These are phyloP conservation scores for Ctenopoma kingsleyae DNA, from an alignment of 2,797 vertebrate genomes.

Conservation along the genomic window DNA sequence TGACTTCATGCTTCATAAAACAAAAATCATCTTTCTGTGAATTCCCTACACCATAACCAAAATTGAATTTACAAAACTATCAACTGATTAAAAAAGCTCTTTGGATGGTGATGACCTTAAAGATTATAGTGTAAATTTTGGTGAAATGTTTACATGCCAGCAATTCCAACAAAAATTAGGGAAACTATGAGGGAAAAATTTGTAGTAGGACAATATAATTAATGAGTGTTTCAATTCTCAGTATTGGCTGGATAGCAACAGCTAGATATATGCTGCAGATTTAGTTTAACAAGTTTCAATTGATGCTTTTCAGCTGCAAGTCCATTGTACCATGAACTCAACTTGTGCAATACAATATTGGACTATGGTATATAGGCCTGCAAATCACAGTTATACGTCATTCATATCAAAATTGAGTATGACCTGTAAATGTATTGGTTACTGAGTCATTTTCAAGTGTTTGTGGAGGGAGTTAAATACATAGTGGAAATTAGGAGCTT, in stretches of 20 bases:
- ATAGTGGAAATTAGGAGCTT: background rate
- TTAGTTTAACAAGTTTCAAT: background rate
- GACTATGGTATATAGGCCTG: background rate
- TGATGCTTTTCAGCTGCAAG: background rate
- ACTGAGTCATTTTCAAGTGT: too few relatives aligned
- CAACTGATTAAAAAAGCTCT: background rate
- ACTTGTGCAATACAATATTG: background rate
- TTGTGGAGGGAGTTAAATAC: background rate
- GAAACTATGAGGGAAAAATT: background rate
- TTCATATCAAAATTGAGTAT: conserved; percentile 1
- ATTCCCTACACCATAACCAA: conserved; percentile 14
- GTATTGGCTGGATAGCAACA: background rate
- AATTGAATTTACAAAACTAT: conserved; percentile 4
- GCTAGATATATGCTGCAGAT: background rate
- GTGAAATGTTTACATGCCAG: background rate
- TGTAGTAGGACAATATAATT: background rate
- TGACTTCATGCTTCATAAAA: conserved; percentile 49
- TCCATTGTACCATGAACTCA: background rate
- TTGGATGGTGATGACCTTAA: background rate
- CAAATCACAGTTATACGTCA: background rate
- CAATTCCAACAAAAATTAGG: background rate
- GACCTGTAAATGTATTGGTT: background rate
- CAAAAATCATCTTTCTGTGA: conserved; percentile 43
- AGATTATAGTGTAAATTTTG: background rate
- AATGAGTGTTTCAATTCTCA: background rate